Conservation (phyloP, 1,140 invertebrate genomes). For the Notospermus geniculatus region DNA sequence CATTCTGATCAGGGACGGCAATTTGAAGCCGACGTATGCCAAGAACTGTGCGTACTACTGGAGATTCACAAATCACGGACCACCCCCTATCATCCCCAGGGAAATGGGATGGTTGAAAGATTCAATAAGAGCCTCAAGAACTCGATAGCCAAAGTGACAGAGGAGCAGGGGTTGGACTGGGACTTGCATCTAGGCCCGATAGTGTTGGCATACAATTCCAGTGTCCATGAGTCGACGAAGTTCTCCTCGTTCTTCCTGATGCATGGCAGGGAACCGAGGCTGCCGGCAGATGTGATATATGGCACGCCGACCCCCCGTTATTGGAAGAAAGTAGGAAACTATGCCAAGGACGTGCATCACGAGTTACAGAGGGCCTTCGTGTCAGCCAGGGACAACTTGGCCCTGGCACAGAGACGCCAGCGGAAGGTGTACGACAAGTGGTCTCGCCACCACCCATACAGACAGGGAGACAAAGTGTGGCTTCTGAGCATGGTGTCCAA, state of each 20-base stretch:
- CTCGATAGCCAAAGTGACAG: conserved; percentile 10
- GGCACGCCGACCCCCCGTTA: not conserved
- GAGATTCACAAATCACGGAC: conserved; percentile 22
- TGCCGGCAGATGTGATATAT: not conserved
- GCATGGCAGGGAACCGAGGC: conserved; percentile 15
- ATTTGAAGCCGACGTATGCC: conserved; percentile 24
- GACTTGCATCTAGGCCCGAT: conserved; percentile 17
- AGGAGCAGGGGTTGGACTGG: conserved; percentile 21
- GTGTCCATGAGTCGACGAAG: conserved; percentile 17
- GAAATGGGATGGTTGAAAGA: conserved; percentile 19
- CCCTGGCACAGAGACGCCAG: too few relatives aligned
- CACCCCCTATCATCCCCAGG: conserved; percentile 16
- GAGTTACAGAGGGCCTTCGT: too few relatives aligned
- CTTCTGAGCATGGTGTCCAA: too few relatives aligned
- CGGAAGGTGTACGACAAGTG: too few relatives aligned
- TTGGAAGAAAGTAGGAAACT: conserved; percentile 7
- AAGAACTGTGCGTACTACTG: conserved; percentile 15
- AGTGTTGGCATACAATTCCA: conserved; percentile 19
- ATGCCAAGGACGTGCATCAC: too few relatives aligned
- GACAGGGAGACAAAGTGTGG: too few relatives aligned
- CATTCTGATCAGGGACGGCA: conserved; percentile 27
- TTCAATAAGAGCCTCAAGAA: conserved; percentile 15
- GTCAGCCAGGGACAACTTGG: too few relatives aligned
- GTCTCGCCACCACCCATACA: too few relatives aligned
- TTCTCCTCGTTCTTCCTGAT: conserved; percentile 17